Evolutionary conservation across 2,888 invertebrate species (phyloP).

Genomic region (Peribatodes rhomboidaria): DNA sequence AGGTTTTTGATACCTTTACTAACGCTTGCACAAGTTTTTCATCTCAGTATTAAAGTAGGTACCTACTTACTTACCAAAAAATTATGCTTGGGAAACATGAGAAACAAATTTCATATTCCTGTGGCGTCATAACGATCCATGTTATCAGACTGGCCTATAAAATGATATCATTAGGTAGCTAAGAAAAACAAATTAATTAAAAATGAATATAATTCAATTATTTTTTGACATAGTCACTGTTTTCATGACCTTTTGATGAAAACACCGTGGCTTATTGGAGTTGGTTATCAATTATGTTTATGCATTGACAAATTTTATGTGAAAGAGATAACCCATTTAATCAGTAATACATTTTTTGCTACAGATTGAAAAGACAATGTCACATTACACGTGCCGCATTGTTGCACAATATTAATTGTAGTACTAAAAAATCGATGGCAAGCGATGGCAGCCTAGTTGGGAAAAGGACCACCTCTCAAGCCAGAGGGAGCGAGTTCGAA

Average conservation of each 20-base stretch:
- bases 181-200: conserved; percentile 4
- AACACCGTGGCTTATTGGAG: conserved; percentile 3
- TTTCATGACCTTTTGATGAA: conserved; percentile 10
- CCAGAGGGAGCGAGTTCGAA: too few relatives aligned
- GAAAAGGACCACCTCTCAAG: too few relatives aligned
- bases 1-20: too few relatives aligned
- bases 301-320: background rate
- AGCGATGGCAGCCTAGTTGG: too few relatives aligned
- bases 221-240: conserved; percentile 25
- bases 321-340: background rate
- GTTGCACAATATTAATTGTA: too few relatives aligned
- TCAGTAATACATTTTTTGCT: background rate
- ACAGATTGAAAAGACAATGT: background rate
- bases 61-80: background rate
- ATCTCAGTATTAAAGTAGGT: too few relatives aligned
- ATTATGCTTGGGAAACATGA: background rate
- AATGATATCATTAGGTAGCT: background rate
- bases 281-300: conserved; percentile 4
- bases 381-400: background rate
- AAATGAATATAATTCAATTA: conserved; percentile 5
- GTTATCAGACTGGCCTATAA: conserved; percentile 7
- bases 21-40: too few relatives aligned
- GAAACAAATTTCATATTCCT: background rate
- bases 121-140: conserved; percentile 1
- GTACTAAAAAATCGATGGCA: too few relatives aligned